Conservation (phyloP, 2,888 invertebrate genomes). For the Folsomia candida region DNA sequence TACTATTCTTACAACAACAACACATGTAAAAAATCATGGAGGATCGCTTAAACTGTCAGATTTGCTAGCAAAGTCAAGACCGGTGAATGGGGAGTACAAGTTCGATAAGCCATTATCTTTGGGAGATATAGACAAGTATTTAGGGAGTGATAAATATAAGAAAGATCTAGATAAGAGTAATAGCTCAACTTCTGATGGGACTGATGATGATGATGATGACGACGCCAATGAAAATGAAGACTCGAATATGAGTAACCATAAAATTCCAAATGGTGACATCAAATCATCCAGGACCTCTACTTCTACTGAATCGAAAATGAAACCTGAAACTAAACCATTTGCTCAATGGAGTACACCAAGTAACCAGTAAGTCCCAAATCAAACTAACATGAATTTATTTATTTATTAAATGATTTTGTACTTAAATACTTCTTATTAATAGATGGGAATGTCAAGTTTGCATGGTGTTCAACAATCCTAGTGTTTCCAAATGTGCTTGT, state of each 20-base stretch:
- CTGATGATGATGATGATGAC: neutral
- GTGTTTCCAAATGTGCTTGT: conserved; percentile 10
- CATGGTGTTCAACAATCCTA: conserved; percentile 7
- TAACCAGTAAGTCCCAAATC: too few relatives aligned
- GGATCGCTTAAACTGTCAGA: neutral
- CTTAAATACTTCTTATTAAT: too few relatives aligned
- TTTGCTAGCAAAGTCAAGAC: neutral
- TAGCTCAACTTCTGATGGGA: neutral
- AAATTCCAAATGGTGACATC: neutral
- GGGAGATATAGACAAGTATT: conserved; percentile 20
- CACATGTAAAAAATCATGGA: neutral
- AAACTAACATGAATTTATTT: too few relatives aligned
- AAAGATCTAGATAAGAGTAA: neutral
- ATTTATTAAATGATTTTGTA: too few relatives aligned
- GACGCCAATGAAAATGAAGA: neutral
- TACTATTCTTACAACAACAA: neutral
- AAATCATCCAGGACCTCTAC: too few relatives aligned
- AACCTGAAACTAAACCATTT: too few relatives aligned
- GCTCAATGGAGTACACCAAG: too few relatives aligned
- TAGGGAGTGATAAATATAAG: conserved; percentile 15
- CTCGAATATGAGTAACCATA: neutral
- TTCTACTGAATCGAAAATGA: too few relatives aligned
- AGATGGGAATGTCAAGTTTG: conserved; percentile 27
- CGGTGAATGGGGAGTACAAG: conserved; percentile 16
- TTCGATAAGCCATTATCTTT: conserved; percentile 31